Evolutionary conservation across 2,113 vertebrate genomes (phyloP).

Genomic region (Manacus vitellinus): DNA sequence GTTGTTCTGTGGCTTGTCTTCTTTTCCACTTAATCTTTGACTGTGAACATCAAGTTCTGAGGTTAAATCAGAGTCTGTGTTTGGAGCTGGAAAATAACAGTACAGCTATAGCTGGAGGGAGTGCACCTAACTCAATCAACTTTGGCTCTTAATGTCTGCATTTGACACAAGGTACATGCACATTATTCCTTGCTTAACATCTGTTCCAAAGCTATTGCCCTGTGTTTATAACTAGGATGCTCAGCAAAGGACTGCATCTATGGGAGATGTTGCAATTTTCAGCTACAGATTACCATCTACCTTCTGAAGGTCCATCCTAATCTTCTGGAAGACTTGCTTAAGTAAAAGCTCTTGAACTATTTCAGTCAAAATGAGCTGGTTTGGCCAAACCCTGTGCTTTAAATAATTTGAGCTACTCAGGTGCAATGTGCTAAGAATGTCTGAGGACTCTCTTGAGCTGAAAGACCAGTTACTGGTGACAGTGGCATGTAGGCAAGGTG

Average conservation of each 20-base stretch:
- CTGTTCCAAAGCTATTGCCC: background rate
- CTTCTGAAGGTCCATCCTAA: background rate
- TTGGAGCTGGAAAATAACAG: background rate
- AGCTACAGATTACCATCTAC: background rate
- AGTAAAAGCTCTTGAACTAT: background rate
- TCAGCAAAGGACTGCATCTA: background rate
- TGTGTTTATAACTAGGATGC: background rate
- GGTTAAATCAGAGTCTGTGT: background rate
- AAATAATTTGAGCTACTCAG: background rate
- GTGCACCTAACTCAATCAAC: background rate
- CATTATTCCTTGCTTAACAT: background rate
- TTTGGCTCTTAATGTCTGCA: background rate
- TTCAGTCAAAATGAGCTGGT: background rate
- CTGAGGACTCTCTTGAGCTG: background rate
- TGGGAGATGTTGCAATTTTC: background rate
- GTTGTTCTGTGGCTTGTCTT: background rate
- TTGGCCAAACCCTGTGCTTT: background rate
- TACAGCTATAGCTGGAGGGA: background rate
- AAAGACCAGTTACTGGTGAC: background rate
- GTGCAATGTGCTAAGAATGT: background rate
- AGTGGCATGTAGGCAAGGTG: background rate
- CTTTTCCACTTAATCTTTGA: background rate
- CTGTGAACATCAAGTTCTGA: background rate
- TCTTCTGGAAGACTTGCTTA: background rate
- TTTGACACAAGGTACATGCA: background rate